A percentile compares a stretch with the other conserved stretches of the same genome.
Conservation (phyloP, 2,113 vertebrate genomes). For the Trochalopteron elliotii region DNA sequence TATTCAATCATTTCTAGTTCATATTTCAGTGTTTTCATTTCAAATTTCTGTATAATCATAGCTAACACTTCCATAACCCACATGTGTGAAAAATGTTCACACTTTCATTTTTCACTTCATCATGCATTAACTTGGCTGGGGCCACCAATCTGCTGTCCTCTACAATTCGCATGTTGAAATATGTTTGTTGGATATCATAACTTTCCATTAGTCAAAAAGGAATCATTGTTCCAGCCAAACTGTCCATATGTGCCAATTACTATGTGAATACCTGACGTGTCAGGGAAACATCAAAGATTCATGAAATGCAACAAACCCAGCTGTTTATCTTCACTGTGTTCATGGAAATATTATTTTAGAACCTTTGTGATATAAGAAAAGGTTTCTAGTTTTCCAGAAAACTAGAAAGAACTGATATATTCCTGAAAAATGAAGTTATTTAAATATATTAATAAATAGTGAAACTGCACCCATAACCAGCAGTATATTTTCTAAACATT, state of each 20-base stretch:
- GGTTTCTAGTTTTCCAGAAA: not conserved
- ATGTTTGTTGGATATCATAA: not conserved
- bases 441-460: not conserved
- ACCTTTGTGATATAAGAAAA: not conserved
- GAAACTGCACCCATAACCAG: not conserved
- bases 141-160: not conserved
- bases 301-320: not conserved
- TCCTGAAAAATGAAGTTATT: not conserved
- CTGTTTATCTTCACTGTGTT: not conserved
- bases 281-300: not conserved
- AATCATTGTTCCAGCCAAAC: not conserved
- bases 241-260: not conserved
- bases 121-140: not conserved
- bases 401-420: not conserved
- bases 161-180: not conserved
- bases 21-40: not conserved
- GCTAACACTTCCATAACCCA: not conserved
- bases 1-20: not conserved
- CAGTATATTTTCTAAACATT: not conserved
- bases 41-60: not conserved
- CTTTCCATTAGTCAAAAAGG: not conserved
- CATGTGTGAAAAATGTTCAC: accelerated
- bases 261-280: not conserved
- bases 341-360: not conserved
- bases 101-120: not conserved